Evolutionary conservation across 2,797 vertebrate genomes (phyloP), one percentile per base, ranked within the genome.

Genomic region (Oryzias dopingdopingensis): DNA sequence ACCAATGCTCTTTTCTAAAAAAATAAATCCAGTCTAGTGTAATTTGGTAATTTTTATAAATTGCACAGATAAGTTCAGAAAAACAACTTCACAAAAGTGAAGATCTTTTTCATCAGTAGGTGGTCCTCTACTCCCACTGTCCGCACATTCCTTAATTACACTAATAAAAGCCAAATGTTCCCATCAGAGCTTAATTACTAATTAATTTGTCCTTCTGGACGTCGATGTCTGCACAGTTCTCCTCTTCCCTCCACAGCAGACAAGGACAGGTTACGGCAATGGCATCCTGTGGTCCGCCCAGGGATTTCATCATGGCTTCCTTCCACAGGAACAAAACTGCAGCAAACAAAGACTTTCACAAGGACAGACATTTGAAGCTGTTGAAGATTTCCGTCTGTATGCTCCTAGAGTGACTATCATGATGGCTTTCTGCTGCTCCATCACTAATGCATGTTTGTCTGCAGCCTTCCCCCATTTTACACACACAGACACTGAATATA

Each of bases 391-490:
- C 67, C 74, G 43, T 22, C 72, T 23, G 32, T 43, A 51, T 70
- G 72, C 82, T 59, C 59, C 67, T n/a, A 48, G 55, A 55, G 67
- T 62, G 59, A 67, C 52, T 41, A 43, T 43, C 32, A 37, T 37
- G 32, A 37, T 37, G 32, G 32, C 12, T 37, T 37, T 37, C 32
- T 37, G 32, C 22, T 44, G 63, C 56, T 63, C 76, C 71, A 85
- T 82, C 72, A 74, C 74, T 88, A 80, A 88, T 87, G 80, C 60
- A 87, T 82, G 75, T 62, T 57, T 74, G 79, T 81, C 83, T 86
- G 72, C 64, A 71, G 16, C 77, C 52, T 65, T 76, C 76, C 75
- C 76, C 52, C 66, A 48, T 53, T 72, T 67, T 48, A 26, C 56
- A 59, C 47, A 56, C 56, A 52, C 59, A 57, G 52, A 41, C 74